phyloP scores from a whole-genome alignment of 2,113 vertebrate species.

The Dicrurus megarhynchus region DNA sequence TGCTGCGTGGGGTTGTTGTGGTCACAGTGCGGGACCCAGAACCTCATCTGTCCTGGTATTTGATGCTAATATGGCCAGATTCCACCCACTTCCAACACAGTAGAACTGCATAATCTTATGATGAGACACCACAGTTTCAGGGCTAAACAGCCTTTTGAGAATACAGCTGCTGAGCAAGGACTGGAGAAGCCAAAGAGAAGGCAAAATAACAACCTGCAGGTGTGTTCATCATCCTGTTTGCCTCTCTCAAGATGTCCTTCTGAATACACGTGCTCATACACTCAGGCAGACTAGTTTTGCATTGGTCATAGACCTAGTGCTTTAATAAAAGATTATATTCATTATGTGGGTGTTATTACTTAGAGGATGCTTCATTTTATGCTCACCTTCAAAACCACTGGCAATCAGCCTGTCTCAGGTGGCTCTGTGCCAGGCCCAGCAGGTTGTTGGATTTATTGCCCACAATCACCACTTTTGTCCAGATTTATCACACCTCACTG shows the following conservation, averaged over 20 bases:
- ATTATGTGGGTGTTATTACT: background rate
- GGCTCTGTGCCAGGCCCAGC: background rate
- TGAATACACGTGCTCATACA: background rate
- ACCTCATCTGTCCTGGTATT: background rate
- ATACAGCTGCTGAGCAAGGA: background rate
- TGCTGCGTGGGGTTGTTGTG: background rate
- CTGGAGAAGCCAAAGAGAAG: background rate
- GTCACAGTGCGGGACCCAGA: background rate
- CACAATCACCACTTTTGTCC: background rate
- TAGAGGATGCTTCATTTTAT: conserved; percentile 16
- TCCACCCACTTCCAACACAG: background rate
- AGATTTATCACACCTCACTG: conserved; percentile 2
- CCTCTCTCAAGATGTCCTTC: background rate
- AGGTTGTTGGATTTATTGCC: background rate
- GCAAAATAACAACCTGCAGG: background rate
- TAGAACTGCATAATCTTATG: background rate
- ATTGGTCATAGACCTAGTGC: background rate
- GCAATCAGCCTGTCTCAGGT: background rate
- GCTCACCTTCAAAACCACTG: background rate
- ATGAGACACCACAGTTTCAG: background rate
- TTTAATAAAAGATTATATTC: background rate
- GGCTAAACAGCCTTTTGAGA: background rate
- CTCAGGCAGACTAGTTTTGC: background rate
- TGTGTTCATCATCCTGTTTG: background rate
- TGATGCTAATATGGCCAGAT: background rate